phyloP scores from a whole-genome alignment of 2,797 vertebrate genomes.

The Malacoctenus gilli region DNA sequence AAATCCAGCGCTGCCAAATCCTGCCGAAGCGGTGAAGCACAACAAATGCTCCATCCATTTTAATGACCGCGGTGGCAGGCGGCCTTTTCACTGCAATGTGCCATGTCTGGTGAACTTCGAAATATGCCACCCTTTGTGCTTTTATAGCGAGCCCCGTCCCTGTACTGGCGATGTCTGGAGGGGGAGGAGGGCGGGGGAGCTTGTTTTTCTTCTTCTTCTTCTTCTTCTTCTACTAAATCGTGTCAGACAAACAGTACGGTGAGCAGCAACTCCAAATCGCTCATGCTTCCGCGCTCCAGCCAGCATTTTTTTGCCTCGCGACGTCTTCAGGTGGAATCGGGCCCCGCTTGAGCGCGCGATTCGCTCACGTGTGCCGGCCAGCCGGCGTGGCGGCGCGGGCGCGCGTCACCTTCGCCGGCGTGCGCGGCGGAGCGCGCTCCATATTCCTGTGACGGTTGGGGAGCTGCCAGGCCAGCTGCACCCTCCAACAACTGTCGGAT shows the following conservation, averaged over 20 bases:
- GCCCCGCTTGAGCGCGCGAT: neutral
- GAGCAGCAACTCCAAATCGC: neutral
- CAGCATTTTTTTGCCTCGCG: conserved; percentile 5
- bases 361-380: conserved; percentile 13
- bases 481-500: conserved; percentile 67
- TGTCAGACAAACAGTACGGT: neutral
- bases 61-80: neutral
- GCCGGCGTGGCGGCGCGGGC: conserved; percentile 4
- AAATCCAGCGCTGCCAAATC: too few species aligned
- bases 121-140: too few species aligned
- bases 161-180: too few species aligned
- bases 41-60: neutral
- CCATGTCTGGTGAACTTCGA: neutral
- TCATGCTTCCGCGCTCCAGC: neutral
- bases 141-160: too few species aligned
- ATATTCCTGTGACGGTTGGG: conserved; percentile 54
- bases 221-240: too few species aligned
- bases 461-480: conserved; percentile 47
- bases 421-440: conserved; percentile 33
- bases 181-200: too few species aligned
- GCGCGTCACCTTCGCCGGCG: conserved; percentile 12
- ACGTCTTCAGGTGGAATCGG: conserved; percentile 18
- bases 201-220: too few species aligned
- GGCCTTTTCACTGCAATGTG: neutral
- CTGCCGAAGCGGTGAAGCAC: too few species aligned